Conservation (phyloP, 2,888 invertebrate species). For the Sclerodermus sp. region DNA sequence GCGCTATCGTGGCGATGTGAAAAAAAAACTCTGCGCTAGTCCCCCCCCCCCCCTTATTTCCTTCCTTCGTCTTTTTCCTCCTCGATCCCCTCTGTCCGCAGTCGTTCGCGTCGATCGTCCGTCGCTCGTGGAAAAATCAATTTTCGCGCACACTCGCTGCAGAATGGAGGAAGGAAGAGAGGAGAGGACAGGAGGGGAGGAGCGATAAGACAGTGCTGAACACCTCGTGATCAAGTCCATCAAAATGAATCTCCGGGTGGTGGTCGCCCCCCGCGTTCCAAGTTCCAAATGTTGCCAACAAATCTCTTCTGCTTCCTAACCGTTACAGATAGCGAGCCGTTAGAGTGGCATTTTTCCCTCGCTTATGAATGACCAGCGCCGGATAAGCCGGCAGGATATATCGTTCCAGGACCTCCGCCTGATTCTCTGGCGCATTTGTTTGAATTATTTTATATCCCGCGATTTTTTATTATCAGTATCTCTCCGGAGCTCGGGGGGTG, state of each 20-base stretch:
- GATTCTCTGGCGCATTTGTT: constrained; percentile 46
- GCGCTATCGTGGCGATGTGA: no score
- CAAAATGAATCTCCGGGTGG: not conserved
- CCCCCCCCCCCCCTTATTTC: no score
- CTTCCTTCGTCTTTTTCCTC: no score
- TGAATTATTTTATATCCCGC: constrained; percentile 56
- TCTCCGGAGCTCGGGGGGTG: not conserved
- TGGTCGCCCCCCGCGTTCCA: no score
- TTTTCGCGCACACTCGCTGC: no score
- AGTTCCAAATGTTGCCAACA: constrained; percentile 37
- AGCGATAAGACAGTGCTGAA: no score
- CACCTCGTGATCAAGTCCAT: not conserved
- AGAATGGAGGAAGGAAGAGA: no score
- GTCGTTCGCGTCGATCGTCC: no score
- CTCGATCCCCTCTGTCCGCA: no score
- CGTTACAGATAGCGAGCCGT: constrained; percentile 50
- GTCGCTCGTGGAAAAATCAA: no score
- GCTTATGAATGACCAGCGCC: constrained; percentile 54
- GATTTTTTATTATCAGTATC: constrained; percentile 56
- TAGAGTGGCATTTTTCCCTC: constrained; percentile 46
- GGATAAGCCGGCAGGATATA: constrained; percentile 54
- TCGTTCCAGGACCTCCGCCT: constrained; percentile 35
- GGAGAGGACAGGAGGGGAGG: no score
- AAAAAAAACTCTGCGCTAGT: no score
- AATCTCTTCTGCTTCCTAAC: constrained; percentile 51